Base-by-base conservation (phyloP, 1,140 invertebrate species). In the Schlechtendalia chinensis region DNA sequence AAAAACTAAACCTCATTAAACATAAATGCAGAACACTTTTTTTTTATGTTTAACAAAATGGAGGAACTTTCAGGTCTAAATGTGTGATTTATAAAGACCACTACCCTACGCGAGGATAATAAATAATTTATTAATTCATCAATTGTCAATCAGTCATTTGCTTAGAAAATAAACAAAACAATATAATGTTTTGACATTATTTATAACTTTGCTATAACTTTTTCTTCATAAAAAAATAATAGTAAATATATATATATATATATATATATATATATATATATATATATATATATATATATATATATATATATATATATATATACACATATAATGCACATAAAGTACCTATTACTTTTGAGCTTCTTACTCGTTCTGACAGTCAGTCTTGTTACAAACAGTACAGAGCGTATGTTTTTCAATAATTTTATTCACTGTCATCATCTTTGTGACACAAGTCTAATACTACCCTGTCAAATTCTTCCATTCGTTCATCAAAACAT, bases 401-500 rank as follows among this genome's bases (percentile, higher is more conserved):
- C 32, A 16, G 17, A 79, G 10, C 22, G 56, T 58, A 79, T 61
- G 39, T 63, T 79, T 59, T 63, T 27, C 12, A 59, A 45, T 47
- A 27, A 77, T 58, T 45, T 19, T 63, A 79, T 79, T 79, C 75
- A 63, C 75, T 61, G 24, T 79, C 75, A n/a, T 79, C 75, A 79
- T 77, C 74, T 77, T 56, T 77, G 22, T 59, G 75, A 47, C 75
- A 79, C 24, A 79, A 79, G 24, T 79, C 75, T 61, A 79, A 79
- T n/a, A 79, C 75, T 79, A 79, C 75, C 58, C 75, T 63, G 75
- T 79, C 75, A 63, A 79, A 79, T 45, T 79, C 75, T 61, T 50
- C 58, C 58, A 79, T 79, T n/a, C 58, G 56, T 14, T 79, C 58
- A 79, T 79, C 53, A 63, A 79, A 79, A 63, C 39, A 56, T 50